Conservation (phyloP, 1,140 invertebrate species). For the Brachionus rotundiformis region DNA sequence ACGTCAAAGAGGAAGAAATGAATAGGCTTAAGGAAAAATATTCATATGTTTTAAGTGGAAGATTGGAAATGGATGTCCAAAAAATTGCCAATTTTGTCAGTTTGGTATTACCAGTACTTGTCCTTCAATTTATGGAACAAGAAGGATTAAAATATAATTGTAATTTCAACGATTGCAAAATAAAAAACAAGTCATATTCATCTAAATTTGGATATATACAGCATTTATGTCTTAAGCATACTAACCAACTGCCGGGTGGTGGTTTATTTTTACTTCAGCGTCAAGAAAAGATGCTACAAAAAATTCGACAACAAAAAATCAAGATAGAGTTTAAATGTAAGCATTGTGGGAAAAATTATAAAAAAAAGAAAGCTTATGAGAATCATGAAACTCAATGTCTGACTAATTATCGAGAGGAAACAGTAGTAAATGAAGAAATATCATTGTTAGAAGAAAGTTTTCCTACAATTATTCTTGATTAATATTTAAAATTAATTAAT, state of each 20-base stretch:
- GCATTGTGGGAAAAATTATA: not conserved
- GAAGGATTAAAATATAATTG: not conserved
- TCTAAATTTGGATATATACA: not conserved
- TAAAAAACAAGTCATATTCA: not conserved
- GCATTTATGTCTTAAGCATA: not conserved
- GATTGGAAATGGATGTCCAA: not conserved
- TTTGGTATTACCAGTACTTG: not conserved
- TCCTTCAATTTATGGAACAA: not conserved
- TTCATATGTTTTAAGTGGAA: not conserved
- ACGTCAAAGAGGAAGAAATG: not conserved
- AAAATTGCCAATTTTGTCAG: not conserved
- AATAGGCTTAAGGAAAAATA: slow-evolving; percentile 12
- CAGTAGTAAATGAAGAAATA: too few relatives aligned
- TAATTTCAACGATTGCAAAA: not conserved
- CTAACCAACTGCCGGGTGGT: not conserved
- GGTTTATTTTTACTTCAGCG: not conserved
- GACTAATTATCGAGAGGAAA: not conserved
- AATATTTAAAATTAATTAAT: too few relatives aligned
- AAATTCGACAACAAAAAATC: not conserved
- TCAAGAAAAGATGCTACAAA: not conserved
- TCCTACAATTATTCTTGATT: too few relatives aligned
- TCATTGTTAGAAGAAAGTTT: too few relatives aligned
- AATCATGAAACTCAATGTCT: too few relatives aligned
- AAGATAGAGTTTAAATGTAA: not conserved
- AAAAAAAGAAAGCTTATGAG: not conserved